Conservation (phyloP, 1,140 invertebrate species). For the Probaryconus sp. region DNA sequence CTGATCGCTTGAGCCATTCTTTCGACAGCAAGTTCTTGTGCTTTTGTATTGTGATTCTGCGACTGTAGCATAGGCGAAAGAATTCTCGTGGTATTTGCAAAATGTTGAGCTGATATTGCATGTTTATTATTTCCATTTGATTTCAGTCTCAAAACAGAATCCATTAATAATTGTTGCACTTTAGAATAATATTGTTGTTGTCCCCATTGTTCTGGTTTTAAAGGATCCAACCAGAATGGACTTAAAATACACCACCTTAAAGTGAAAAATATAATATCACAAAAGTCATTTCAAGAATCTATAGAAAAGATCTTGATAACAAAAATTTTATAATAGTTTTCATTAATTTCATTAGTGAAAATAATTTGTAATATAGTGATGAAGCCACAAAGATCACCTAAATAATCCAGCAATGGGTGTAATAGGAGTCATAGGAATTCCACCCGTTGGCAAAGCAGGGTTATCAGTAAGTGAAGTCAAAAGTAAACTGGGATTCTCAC, state of each 20-base stretch:
- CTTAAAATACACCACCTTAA: slow-evolving; percentile 75
- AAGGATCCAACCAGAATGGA: slow-evolving; percentile 57
- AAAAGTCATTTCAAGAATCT: slow-evolving; percentile 9
- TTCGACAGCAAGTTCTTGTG: slow-evolving; percentile 79
- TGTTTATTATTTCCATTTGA: slow-evolving; percentile 72
- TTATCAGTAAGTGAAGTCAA: slow-evolving; percentile 84
- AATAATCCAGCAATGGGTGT: slow-evolving; percentile 88
- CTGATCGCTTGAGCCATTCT: slow-evolving; percentile 87
- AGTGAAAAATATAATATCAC: slow-evolving; percentile 3
- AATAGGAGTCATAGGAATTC: slow-evolving; percentile 89
- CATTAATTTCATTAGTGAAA: too few species aligned
- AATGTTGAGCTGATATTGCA: slow-evolving; percentile 76
- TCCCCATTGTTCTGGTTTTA: slow-evolving; percentile 50
- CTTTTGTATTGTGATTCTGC: slow-evolving; percentile 50
- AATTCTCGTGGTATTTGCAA: slow-evolving; percentile 70
- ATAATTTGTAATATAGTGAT: too few species aligned
- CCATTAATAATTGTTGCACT: slow-evolving; percentile 76
- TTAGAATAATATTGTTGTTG: slow-evolving; percentile 73
- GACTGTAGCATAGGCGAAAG: slow-evolving; percentile 62
- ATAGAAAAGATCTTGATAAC: too few species aligned
- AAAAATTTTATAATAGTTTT: too few species aligned
- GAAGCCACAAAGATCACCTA: slow-evolving; percentile 65
- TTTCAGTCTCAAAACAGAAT: slow-evolving; percentile 73
- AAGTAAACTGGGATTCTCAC: slow-evolving; percentile 83
- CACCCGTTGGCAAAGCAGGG: slow-evolving; percentile 84